phyloP scores from a whole-genome alignment of 1,140 invertebrate species.

The Anastrepha obliqua region DNA sequence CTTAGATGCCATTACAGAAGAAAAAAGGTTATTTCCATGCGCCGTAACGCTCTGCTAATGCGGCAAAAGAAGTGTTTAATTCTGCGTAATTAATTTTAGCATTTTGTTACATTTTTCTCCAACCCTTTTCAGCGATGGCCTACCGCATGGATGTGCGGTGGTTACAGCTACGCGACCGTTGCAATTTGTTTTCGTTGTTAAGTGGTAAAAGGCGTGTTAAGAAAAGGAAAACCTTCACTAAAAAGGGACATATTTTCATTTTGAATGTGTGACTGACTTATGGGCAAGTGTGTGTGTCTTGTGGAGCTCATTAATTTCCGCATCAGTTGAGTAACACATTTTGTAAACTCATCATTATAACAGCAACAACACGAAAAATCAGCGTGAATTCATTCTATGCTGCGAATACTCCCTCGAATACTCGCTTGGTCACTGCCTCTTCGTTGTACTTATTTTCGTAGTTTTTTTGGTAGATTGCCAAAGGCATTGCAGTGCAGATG shows the following conservation, averaged over 20 bases:
- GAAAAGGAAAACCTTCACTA: neutral
- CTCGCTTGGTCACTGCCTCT: neutral
- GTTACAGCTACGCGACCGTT: neutral
- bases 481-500: conserved; percentile 4
- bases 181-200: neutral
- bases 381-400: neutral
- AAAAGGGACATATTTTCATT: neutral
- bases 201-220: neutral
- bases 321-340: conserved; percentile 4
- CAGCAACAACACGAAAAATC: neutral
- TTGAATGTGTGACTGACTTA: neutral
- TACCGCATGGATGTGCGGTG: too few relatives aligned
- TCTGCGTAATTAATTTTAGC: conserved; percentile 12
- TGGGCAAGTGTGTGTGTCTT: neutral
- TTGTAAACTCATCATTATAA: neutral
- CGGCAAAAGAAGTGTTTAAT: conserved; percentile 24
- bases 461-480: neutral
- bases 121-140: neutral
- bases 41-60: neutral
- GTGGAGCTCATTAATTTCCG: conserved; percentile 23
- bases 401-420: neutral
- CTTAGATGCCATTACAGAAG: neutral
- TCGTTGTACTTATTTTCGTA: neutral
- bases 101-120: neutral
- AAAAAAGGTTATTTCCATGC: neutral